Evolutionary conservation across 2,797 vertebrate genomes (phyloP), one percentile per base, ranked within the genome.

Genomic region (Balearica regulorum): DNA sequence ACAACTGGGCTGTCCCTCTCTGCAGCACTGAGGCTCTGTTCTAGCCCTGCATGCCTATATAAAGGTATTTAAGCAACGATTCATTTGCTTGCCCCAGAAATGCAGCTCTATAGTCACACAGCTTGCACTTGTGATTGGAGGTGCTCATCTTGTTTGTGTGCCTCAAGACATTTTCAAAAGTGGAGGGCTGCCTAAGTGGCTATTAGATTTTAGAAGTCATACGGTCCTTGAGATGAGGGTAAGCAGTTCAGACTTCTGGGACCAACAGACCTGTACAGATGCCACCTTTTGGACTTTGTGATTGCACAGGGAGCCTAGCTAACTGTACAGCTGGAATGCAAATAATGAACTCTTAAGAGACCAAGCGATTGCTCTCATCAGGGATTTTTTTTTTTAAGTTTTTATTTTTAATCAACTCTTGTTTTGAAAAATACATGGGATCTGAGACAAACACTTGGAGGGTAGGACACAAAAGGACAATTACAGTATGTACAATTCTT

Each of bases 331-430:
- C 33, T 3, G 1, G 12, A 90, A 57, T 25, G 39, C n/a, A 92
- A 79, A 79, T 33, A 29, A 68, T 70, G 29, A 80, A 66, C 25
- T 79, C 19, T 48, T 49, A 37, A 29, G 0, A 72, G 46, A n/a
- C 49, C 28, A 65, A 73, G 6, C 0, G 0, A 61, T 60, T 76
- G 31, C 25, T 72, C 9, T 83, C 17, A 17, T 49, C 4, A 16
- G 29, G 5, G 10, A 4, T 10, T 5, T 18, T 9, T 26, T 71
- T 77, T 48, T 73, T 62, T 9, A 39, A 11, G 24, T 20, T 85
- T 83, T 94, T 83, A 61, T 90, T 93, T 70, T 68, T 46, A 49
- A 55, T 62, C 39, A 29, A 64, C 19, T 29, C 58, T 6, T n/a
- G 4, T 70, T 88, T 66, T 66, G 43, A 91, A 85, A 94, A 89